Evolutionary conservation across 2,797 vertebrate species (phyloP).

Genomic region (Molossus molossus): DNA sequence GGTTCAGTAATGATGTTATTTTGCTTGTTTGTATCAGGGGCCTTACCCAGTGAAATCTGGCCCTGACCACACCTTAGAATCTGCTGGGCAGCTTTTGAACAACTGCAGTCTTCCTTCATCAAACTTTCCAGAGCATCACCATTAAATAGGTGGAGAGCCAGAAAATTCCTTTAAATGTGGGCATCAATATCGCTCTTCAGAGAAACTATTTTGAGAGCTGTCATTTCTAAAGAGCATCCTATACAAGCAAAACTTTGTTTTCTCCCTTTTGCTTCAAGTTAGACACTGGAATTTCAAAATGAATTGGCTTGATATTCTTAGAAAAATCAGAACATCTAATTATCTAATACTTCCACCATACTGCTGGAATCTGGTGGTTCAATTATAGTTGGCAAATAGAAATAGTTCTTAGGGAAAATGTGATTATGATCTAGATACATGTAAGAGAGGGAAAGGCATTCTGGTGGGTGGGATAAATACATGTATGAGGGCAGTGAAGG

Average conservation of each 20-base stretch:
- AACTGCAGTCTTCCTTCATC: not conserved
- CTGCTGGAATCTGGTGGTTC: not conserved
- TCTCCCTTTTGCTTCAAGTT: not conserved
- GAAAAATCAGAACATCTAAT: constrained; percentile 23
- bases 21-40: not conserved
- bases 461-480: not conserved
- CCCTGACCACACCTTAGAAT: not conserved
- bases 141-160: not conserved
- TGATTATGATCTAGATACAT: not conserved
- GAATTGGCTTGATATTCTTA: not conserved
- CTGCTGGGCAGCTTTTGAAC: not conserved
- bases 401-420: not conserved
- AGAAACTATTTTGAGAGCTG: not conserved
- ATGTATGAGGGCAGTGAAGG: not conserved
- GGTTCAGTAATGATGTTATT: not conserved
- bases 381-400: not conserved
- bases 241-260: constrained; percentile 19
- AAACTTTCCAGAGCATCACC: not conserved
- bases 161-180: not conserved
- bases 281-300: not conserved
- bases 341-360: not conserved
- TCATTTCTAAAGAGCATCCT: constrained; percentile 3
- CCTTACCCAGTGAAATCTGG: not conserved
- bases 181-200: not conserved
- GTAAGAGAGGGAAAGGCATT: not conserved